These are phyloP conservation scores for Podarcis cretensis DNA, from an alignment of 2,113 vertebrate genomes.

Conservation along the genomic window DNA sequence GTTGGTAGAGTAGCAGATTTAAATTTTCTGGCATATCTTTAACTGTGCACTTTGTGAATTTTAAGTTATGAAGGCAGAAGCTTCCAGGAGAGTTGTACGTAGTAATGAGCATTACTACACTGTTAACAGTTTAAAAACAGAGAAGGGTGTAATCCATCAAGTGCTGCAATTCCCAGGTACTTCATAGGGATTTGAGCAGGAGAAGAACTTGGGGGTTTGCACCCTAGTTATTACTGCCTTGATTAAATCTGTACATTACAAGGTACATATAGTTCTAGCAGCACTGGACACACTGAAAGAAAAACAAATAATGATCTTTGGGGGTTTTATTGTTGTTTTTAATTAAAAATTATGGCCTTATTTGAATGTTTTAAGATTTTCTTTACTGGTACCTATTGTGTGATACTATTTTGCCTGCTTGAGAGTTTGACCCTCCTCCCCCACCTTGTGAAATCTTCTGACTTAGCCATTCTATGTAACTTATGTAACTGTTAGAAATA, in stretches of 20 bases:
- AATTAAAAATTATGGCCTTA: constrained; percentile 85
- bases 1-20: constrained; percentile 82
- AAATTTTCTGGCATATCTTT: constrained; percentile 79
- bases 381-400: constrained; percentile 93
- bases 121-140: constrained; percentile 65
- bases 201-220: constrained; percentile 6
- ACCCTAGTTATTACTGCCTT: constrained; percentile 70
- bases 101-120: constrained; percentile 79
- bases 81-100: constrained; percentile 87
- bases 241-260: constrained; percentile 68
- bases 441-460: constrained; percentile 83
- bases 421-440: constrained; percentile 85
- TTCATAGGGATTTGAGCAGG: background rate
- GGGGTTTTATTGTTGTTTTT: constrained; percentile 77
- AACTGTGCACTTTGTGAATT: constrained; percentile 87
- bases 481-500: constrained; percentile 97
- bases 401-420: constrained; percentile 97
- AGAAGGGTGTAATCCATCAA: background rate
- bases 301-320: constrained; percentile 74
- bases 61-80: constrained; percentile 82
- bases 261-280: constrained; percentile 82
- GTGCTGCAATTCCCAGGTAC: background rate
- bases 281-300: constrained; percentile 81
- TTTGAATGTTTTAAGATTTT: constrained; percentile 82
- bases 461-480: constrained; percentile 91